Base-by-base conservation (phyloP, 2,797 vertebrate genomes). In the Lepilemur septentrionalis region DNA sequence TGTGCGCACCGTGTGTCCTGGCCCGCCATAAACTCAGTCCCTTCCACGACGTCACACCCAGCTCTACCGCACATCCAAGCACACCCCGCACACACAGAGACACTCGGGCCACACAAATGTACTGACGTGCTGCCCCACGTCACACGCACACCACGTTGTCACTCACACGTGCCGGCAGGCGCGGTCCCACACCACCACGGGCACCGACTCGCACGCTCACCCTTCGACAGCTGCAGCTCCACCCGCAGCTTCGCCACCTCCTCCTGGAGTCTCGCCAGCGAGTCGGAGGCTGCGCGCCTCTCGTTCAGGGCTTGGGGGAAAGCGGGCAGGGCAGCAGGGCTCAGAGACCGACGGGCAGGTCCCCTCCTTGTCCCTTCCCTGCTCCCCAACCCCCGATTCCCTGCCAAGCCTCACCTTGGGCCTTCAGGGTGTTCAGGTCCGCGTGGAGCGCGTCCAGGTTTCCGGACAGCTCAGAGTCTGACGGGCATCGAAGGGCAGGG, bases 181-280 rank as follows among this genome's bases (percentile, higher is more conserved):
- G 35, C 38, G 4, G 84, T n/a, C 52, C 50, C 7, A 4, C 32
- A 2, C 13, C 18, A 13, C 28, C 61, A 43, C 1, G 12, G 5
- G 35, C 7, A 1, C 52, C 12, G 52, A 28, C 18, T 1, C 22
- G 23, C 13, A 3, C 7, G 52, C 97, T 95, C 82, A 98, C 97
- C 97, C 5, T 79, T 89, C 23, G 90, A 48, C 2, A 7, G 28
- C 2, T 35, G 90, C 0, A 98, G 41, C 84, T 97, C 93, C 8
- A 93, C 65, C 97, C 81, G 46, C 61, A 98, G 92, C 73, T 83
- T 98, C 0, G 46, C 73, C 67, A 98, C 73, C 23, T 97, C 97
- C 52, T 96, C 90, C 82, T 78, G 81, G 22, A 98, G 96, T 12
- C 50, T 93, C 4, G 48, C 72, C 88, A 96, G 12, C 2, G 50